Evolutionary conservation across 2,888 invertebrate genomes (phyloP), one percentile per base, ranked within the genome.

Genomic region (Oligia latruncula): DNA sequence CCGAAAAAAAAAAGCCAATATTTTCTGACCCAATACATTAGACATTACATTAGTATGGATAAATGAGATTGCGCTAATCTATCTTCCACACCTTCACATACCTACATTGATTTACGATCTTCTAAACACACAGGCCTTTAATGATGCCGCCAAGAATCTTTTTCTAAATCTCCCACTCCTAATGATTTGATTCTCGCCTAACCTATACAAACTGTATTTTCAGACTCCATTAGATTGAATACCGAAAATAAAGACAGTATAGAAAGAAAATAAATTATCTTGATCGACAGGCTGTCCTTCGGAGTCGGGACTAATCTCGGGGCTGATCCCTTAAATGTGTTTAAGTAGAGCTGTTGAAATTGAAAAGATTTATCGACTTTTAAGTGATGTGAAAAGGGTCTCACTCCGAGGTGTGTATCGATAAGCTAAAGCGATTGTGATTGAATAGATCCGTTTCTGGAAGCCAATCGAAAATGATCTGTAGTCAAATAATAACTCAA

Each of bases 281-380:
- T 74, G 83, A 83, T 83, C 23, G 83, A 75, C 83, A 65, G 79
- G 29, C 62, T 82, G 73, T 79, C 79, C 74, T 72, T 68, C 79
- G 49, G 11, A 78, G 40, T 73, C 65, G 29, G 29, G 29, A 29
- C 64, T 79, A 72, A 83, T 78, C 74, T 74, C 9, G 23, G n/a
- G n/a, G 5, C 71, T 75, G 79, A 72, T 83, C 83, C 67, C 15
- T 35, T 74, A 74, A 83, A 79, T 83, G 79, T 83, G 67, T 83
- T 83, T 65, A 75, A 78, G 64, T 68, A n/a, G 55, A 83, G 23
- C 71, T 64, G 66, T 72, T 72, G 74, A 74, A 83, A 83, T 83
- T 70, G 79, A 74, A 83, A 83, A 83, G 82, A 83, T 83, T 83
- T 83, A 83, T 83, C 83, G 82, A 67, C 43, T 79, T 58, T 60